These are phyloP conservation scores for Amblyornis subalaris DNA, from an alignment of 2,113 vertebrate genomes.

Conservation along the genomic window DNA sequence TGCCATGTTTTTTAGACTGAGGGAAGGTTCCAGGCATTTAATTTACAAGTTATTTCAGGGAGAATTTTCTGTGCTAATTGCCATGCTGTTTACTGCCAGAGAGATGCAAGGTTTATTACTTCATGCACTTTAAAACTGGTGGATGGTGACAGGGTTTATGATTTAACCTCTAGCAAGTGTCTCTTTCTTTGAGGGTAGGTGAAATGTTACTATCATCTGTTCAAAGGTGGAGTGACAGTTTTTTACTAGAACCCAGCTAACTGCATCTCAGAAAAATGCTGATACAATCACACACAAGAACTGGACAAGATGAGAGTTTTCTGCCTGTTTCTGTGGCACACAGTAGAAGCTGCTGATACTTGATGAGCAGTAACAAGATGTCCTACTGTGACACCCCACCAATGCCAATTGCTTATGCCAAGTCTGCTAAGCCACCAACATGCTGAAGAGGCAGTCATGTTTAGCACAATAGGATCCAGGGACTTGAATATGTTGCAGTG, in stretches of 20 bases:
- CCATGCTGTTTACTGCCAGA: slow-evolving; percentile 7
- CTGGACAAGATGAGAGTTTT: slow-evolving; percentile 46
- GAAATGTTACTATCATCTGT: slow-evolving; percentile 33
- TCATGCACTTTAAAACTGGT: neutral
- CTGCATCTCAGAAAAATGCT: slow-evolving; percentile 66
- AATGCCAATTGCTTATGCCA: slow-evolving; percentile 62
- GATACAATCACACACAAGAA: slow-evolving; percentile 14
- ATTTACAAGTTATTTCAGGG: slow-evolving; percentile 1
- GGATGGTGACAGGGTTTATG: slow-evolving; percentile 15
- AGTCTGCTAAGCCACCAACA: slow-evolving; percentile 30
- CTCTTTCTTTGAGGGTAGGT: slow-evolving; percentile 19
- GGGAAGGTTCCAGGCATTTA: neutral
- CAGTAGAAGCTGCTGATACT: slow-evolving; percentile 62
- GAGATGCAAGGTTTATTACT: slow-evolving; percentile 1
- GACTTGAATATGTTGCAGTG: neutral
- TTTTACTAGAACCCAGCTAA: slow-evolving; percentile 36
- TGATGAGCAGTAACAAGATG: slow-evolving; percentile 73
- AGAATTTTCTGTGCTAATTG: neutral
- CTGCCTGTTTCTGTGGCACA: slow-evolving; percentile 25
- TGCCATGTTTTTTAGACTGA: neutral
- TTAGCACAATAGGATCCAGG: slow-evolving; percentile 14
- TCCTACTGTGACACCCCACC: slow-evolving; percentile 60
- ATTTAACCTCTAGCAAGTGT: slow-evolving; percentile 41
- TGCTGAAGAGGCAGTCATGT: slow-evolving; percentile 22
- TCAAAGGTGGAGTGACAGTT: slow-evolving; percentile 59